Percentiles rank a stretch among this genome's conserved stretches.
Evolutionary conservation across 1,140 invertebrate genomes (phyloP).

Genomic region (Bombus confusus): DNA sequence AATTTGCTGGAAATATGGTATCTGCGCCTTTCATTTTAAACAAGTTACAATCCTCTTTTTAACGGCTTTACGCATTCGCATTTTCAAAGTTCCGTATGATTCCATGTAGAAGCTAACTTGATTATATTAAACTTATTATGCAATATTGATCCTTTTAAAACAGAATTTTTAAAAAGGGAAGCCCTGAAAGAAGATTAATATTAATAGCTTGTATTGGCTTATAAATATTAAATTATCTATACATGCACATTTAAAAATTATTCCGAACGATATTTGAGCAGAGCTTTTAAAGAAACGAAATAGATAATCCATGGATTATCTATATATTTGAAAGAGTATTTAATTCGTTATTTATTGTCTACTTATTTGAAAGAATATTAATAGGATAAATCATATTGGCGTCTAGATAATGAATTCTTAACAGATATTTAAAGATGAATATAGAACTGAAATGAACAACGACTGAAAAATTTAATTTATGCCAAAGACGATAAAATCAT

Average conservation of each 20-base stretch:
- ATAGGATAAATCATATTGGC: no score
- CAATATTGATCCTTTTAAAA: background rate
- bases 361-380: no score
- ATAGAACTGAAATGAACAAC: no score
- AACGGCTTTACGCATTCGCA: background rate
- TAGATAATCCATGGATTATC: no score
- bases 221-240: background rate
- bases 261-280: no score
- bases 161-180: background rate
- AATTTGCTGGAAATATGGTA: background rate
- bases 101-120: background rate
- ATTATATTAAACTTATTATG: background rate
- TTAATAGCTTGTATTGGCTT: background rate
- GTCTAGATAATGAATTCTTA: no score
- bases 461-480: background rate
- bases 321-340: no score
- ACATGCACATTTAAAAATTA: background rate
- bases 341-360: no score
- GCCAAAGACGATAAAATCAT: no score
- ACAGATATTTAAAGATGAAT: no score
- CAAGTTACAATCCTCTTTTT: background rate
- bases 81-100: background rate
- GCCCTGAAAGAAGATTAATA: background rate
- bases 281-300: no score
- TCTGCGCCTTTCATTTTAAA: background rate